These are phyloP conservation scores for Myotis yumanensis DNA, from an alignment of 2,113 vertebrate species.

Conservation along the genomic window DNA sequence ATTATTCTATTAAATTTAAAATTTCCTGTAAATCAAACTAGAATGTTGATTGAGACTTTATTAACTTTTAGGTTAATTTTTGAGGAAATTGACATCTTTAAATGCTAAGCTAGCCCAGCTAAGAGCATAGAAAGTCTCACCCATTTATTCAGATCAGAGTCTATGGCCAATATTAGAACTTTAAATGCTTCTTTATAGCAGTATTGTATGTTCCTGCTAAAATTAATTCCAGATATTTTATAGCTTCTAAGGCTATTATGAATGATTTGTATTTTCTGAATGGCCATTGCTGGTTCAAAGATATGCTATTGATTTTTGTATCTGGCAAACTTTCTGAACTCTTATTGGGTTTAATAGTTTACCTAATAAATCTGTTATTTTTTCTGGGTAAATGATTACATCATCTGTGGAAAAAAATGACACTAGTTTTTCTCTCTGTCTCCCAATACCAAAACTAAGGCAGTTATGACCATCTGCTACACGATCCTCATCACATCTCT, in stretches of 20 bases:
- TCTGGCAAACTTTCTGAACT: neutral
- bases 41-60: neutral
- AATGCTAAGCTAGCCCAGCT: too few species aligned
- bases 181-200: neutral
- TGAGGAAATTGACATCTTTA: neutral
- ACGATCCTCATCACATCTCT: accelerated
- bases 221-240: neutral
- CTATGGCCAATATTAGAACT: accelerated
- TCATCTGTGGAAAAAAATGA: neutral
- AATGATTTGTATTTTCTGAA: neutral
- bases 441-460: neutral
- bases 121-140: too few species aligned
- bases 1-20: neutral
- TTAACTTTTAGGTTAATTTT: neutral
- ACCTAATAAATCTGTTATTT: neutral
- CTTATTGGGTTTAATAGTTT: neutral
- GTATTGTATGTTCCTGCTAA: too few species aligned
- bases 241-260: neutral
- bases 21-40: neutral
- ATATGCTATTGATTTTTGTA: neutral
- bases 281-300: neutral
- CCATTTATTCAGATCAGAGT: neutral
- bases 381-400: neutral
- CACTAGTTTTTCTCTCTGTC: neutral
- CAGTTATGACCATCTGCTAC: accelerated